Base-by-base conservation (phyloP, 1,140 invertebrate genomes). In the Ruditapes philippinarum region DNA sequence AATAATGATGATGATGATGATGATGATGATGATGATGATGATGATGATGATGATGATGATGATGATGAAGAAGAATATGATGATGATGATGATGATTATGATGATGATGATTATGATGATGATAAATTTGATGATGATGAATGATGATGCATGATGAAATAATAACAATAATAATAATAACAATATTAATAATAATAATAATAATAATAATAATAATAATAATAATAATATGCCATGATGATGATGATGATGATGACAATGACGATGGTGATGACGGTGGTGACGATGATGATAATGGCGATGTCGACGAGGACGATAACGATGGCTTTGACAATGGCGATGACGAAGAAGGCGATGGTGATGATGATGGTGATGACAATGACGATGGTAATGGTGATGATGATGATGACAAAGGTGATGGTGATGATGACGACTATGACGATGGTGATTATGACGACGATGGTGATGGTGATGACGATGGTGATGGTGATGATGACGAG, bases 321-420 rank as follows among this genome's bases (percentile, higher is more conserved):
- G 51, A n/a, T 14, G 51, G n/a, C 51, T 14, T 14, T 54, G 51
- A n/a, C 51, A n/a, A n/a, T 54, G 51, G n/a, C 51, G 51, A 54
- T 54, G 14, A n/a, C 51, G 51, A 54, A 14, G 51, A 28, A n/a
- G n/a, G 19, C n/a, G 14, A 36, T 28, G 51, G 25, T 1, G 19
- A 82, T 7, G 80, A 82, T 82, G 51, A 73, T 68, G 80, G 68
- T 82, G 80, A 73, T 82, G 80, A 73, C 68, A 54, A 17, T 82
- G 80, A 82, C 68, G 80, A 82, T 73, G 80, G 68, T 82, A 28
- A 70, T 73, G 80, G 68, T 82, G 80, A 82, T 82, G 80, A 82
- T 82, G 80, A 82, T 82, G 80, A 85, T 78, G 68, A 85, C 79
- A 38, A 85, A 80, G 80, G 65, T 82, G 80, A 82, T 82, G 80